Evolutionary conservation across 2,797 vertebrate genomes (phyloP).

Genomic region (Falco naumanni): DNA sequence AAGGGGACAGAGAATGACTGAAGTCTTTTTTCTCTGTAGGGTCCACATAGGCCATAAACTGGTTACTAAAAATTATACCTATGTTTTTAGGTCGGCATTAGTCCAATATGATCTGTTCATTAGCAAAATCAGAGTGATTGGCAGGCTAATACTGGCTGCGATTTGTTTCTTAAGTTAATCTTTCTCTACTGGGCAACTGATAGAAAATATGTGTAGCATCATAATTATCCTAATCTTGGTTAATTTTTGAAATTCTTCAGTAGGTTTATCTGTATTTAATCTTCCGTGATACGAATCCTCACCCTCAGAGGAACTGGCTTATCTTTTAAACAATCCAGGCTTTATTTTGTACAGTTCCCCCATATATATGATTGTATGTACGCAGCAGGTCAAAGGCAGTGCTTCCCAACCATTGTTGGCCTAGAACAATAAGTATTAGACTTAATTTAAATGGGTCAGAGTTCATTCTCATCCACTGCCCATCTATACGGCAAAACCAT

Average conservation of each 20-base stretch:
- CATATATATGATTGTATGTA: slow-evolving; percentile 39
- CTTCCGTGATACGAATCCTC: not conserved
- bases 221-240: not conserved
- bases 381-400: slow-evolving; percentile 65
- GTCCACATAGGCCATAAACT: not conserved
- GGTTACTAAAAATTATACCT: not conserved
- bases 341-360: slow-evolving; percentile 38
- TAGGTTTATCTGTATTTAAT: not conserved
- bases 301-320: slow-evolving; percentile 2
- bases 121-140: not conserved
- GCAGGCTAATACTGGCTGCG: not conserved
- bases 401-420: slow-evolving; percentile 69
- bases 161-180: not conserved
- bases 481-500: slow-evolving; percentile 64
- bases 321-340: slow-evolving; percentile 14
- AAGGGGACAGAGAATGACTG: not conserved
- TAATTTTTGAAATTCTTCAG: not conserved
- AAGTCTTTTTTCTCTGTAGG: not conserved
- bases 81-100: not conserved
- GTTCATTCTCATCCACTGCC: slow-evolving; percentile 76
- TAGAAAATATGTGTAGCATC: not conserved
- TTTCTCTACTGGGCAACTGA: not conserved
- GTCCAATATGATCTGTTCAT: not conserved
- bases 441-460: slow-evolving; percentile 79
- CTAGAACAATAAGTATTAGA: slow-evolving; percentile 74